Conservation (phyloP, 2,888 invertebrate genomes). For the Cenopis cana region DNA sequence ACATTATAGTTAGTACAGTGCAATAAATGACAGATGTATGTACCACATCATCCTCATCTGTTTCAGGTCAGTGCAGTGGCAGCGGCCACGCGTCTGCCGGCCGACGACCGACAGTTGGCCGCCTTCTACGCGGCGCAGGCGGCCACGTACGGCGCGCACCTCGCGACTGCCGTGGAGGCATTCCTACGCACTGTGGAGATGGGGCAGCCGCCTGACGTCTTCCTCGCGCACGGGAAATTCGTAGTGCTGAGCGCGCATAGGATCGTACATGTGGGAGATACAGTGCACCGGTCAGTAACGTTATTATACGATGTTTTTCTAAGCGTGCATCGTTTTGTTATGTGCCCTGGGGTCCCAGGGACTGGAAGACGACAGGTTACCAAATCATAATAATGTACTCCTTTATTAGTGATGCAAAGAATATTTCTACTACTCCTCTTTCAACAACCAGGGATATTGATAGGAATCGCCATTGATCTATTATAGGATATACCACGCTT, state of each 20-base stretch:
- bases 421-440: too few relatives aligned
- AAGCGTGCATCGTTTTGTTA: too few relatives aligned
- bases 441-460: too few relatives aligned
- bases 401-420: too few relatives aligned
- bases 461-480: too few relatives aligned
- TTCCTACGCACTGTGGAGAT: conserved; percentile 96
- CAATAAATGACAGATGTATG: too few relatives aligned
- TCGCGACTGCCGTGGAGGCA: conserved; percentile 95
- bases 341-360: too few relatives aligned
- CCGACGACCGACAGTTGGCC: conserved; percentile 93
- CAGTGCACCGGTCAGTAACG: conserved; percentile 87
- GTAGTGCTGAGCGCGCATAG: conserved; percentile 97
- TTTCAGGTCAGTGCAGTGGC: conserved; percentile 79
- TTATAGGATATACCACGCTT: too few relatives aligned
- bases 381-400: too few relatives aligned
- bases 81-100: conserved; percentile 85
- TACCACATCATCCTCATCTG: not conserved
- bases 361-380: too few relatives aligned
- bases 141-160: conserved; percentile 92
- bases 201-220: conserved; percentile 96
- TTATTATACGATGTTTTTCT: not conserved
- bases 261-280: conserved; percentile 97
- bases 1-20: too few relatives aligned
- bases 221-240: conserved; percentile 97
- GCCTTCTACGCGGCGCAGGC: conserved; percentile 95